Evolutionary conservation across 1,140 invertebrate species (phyloP), one percentile per base, ranked within the genome.

Genomic region (Oryzaephilus surinamensis): DNA sequence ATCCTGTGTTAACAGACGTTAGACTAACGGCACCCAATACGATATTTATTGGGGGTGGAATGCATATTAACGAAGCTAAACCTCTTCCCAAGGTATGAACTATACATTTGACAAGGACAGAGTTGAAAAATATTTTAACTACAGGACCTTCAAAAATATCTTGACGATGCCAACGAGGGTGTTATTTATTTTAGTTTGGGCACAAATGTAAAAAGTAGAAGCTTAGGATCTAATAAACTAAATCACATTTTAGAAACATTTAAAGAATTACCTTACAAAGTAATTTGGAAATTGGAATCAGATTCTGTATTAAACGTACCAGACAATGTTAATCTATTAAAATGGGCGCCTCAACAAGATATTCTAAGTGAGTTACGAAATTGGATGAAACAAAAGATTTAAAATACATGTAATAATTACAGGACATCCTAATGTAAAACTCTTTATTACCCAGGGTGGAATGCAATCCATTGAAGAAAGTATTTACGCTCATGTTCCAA

Each of bases 401-500:
- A 24, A n/a, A 11, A 4, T 6, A 56, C 58, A 34, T 24, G 10
- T 8, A 7, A 6, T 10, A 24, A 24, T 45, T 47, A 24, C 27
- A 46, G 61, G 69, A 21, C 79, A 83, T 62, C 65, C 67, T 1
- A 82, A 81, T 43, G 63, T 80, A 2, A 71, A 70, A 49, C 62
- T 69, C 0, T 82, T 86, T 45, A 73, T 86, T 20, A 79, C 78
- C 1, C 79, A 84, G 46, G 79, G 79, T 8, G 83, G 83, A 10
- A 50, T 64, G 16, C 63, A 70, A 28, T 69, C 70, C 6, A 50
- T 58, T 8, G 66, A 64, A 44, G 71, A 74, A 51, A 55, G 65
- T 1, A 54, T 68, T 1, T 58, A 66, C 37, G 51, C 60, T 38
- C 65, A 63, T n/a, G 63, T 71, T 2, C 73, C 74, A 0, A 50